Conservation (phyloP, 2,888 invertebrate genomes). For the Melolontha melolontha region DNA sequence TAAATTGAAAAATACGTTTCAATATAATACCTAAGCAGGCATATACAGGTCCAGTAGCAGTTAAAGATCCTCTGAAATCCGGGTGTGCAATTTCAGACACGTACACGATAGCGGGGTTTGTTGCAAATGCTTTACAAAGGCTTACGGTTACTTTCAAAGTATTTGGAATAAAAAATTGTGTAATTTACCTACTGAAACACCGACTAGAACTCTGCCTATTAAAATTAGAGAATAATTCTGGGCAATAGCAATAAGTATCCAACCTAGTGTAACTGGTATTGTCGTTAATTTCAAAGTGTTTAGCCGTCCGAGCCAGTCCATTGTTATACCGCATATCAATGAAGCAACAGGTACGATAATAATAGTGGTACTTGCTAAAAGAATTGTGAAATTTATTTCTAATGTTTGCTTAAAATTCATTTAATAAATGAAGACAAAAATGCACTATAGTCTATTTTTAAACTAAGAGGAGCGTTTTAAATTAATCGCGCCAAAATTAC, state of each 20-base stretch:
- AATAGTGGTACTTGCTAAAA: slow-evolving; percentile 69
- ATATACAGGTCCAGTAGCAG: slow-evolving; percentile 70
- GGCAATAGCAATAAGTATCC: slow-evolving; percentile 69
- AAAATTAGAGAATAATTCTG: slow-evolving; percentile 67
- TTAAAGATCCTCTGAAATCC: slow-evolving; percentile 71
- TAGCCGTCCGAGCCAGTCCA: slow-evolving; percentile 70
- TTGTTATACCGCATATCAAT: slow-evolving; percentile 68
- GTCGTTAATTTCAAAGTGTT: slow-evolving; percentile 70
- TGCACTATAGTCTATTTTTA: too few relatives aligned
- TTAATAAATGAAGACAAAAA: too few relatives aligned
- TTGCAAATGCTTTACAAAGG: slow-evolving; percentile 65
- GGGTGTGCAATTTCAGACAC: slow-evolving; percentile 73
- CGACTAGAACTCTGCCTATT: slow-evolving; percentile 68
- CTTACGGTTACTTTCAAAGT: too few relatives aligned
- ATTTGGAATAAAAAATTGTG: too few relatives aligned
- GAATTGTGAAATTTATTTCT: slow-evolving; percentile 26
- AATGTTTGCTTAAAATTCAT: too few relatives aligned
- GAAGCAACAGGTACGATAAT: slow-evolving; percentile 70
- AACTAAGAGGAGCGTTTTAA: too few relatives aligned
- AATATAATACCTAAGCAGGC: slow-evolving; percentile 65
- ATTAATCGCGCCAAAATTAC: too few relatives aligned
- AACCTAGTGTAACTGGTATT: slow-evolving; percentile 68
- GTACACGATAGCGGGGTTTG: slow-evolving; percentile 73
- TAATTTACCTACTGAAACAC: slow-evolving; percentile 67
- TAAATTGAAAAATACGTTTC: too few relatives aligned